A percentile compares a stretch with the other conserved stretches of the same genome.
Evolutionary conservation across 2,113 vertebrate genomes (phyloP).

Genomic region (Podilymbus podiceps): DNA sequence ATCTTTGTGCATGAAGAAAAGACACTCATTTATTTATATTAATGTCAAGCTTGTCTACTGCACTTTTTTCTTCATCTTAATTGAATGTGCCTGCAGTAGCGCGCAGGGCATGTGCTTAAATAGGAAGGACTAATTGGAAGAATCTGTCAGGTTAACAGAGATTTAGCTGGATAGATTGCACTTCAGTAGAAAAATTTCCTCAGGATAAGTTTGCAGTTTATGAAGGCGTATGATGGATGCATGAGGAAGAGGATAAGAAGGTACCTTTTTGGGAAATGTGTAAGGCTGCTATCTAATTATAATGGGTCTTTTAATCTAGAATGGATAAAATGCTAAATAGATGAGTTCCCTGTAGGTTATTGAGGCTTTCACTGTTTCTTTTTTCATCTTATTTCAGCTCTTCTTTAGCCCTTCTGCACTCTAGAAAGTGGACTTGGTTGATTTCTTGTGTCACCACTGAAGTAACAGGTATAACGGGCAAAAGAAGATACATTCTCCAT

Average conservation of each 20-base stretch:
- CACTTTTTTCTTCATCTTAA: slow-evolving; percentile 24
- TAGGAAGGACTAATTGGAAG: slow-evolving; percentile 31
- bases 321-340: neutral
- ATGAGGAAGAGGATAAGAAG: neutral
- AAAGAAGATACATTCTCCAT: neutral
- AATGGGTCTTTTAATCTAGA: neutral
- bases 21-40: slow-evolving; percentile 36
- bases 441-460: neutral
- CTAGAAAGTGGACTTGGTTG: neutral
- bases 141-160: slow-evolving; percentile 35
- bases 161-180: slow-evolving; percentile 26
- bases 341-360: neutral
- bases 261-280: neutral
- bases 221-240: neutral
- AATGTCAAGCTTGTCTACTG: slow-evolving; percentile 17
- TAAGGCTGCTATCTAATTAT: neutral
- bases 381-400: neutral
- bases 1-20: slow-evolving; percentile 25
- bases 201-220: neutral
- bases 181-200: neutral
- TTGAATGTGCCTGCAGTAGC: neutral
- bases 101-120: neutral
- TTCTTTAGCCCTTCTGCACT: neutral
- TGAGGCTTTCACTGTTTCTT: neutral
- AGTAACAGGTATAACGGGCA: neutral